Evolutionary conservation across 2,113 vertebrate species (phyloP).

Genomic region (Sinocyclocheilus maitianheensis): DNA sequence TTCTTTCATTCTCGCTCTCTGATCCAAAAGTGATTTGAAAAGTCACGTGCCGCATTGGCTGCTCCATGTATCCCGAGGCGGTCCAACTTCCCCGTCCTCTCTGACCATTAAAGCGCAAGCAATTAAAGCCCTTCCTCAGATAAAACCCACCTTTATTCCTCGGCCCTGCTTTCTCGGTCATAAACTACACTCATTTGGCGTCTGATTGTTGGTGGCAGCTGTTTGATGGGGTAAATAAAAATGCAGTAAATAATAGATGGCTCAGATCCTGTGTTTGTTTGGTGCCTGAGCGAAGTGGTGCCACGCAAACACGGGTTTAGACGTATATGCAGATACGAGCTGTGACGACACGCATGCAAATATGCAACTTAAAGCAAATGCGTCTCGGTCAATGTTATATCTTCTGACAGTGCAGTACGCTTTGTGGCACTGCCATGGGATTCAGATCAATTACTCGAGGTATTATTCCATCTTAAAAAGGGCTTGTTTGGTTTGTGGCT

Average conservation of each 20-base stretch:
- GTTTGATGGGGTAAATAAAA: constrained; percentile 68
- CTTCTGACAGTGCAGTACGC: constrained; percentile 35
- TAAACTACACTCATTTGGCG: constrained; percentile 58
- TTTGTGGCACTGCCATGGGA: constrained; percentile 37
- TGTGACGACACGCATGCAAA: constrained; percentile 11
- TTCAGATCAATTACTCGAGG: constrained; percentile 51
- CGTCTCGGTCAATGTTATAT: background rate
- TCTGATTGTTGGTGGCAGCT: constrained; percentile 60
- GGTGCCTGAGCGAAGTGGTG: constrained; percentile 29
- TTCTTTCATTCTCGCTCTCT: background rate
- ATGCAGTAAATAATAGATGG: constrained; percentile 66
- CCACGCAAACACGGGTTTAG: background rate
- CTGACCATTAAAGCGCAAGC: constrained; percentile 45
- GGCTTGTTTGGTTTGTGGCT: constrained; percentile 31
- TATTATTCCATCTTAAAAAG: constrained; percentile 50
- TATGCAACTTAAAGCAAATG: constrained; percentile 5
- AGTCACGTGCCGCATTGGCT: background rate
- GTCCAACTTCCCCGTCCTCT: constrained; percentile 1
- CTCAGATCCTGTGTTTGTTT: constrained; percentile 55
- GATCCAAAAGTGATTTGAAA: constrained; percentile 35
- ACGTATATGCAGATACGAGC: constrained; percentile 24
- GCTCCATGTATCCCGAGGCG: background rate
- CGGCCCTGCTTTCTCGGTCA: constrained; percentile 45
- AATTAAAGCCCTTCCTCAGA: constrained; percentile 50
- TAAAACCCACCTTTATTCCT: constrained; percentile 52